Conservation (phyloP, 2,113 vertebrate genomes). For the Oriolus oriolus region DNA sequence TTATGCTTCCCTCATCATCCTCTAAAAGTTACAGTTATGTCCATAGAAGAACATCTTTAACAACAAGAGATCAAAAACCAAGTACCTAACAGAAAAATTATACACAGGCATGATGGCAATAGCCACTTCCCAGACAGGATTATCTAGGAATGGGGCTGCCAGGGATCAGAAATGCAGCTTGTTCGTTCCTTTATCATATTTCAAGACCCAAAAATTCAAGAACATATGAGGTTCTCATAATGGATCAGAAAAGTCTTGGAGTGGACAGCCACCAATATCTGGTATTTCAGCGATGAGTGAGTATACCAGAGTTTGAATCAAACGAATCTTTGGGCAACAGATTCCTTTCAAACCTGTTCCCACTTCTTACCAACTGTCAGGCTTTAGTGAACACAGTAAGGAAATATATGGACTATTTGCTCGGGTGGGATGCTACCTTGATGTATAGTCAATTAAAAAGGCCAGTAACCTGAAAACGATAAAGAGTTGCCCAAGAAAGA, state of each 20-base stretch:
- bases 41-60: neutral
- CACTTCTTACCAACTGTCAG: neutral
- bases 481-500: neutral
- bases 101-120: neutral
- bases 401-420: neutral
- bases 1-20: neutral
- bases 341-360: neutral
- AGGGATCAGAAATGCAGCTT: neutral
- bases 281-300: neutral
- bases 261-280: neutral
- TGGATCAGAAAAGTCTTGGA: neutral
- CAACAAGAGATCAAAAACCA: neutral
- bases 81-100: neutral
- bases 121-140: neutral
- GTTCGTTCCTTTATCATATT: neutral
- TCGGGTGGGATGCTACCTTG: neutral
- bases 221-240: neutral
- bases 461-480: neutral
- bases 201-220: neutral
- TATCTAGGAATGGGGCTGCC: neutral
- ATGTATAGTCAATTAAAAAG: neutral
- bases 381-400: neutral
- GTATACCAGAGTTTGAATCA: neutral
- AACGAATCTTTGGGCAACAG: neutral
- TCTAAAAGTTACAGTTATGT: neutral